Conservation (phyloP, 2,888 invertebrate species). For the Exephanes ischioxanthus region DNA sequence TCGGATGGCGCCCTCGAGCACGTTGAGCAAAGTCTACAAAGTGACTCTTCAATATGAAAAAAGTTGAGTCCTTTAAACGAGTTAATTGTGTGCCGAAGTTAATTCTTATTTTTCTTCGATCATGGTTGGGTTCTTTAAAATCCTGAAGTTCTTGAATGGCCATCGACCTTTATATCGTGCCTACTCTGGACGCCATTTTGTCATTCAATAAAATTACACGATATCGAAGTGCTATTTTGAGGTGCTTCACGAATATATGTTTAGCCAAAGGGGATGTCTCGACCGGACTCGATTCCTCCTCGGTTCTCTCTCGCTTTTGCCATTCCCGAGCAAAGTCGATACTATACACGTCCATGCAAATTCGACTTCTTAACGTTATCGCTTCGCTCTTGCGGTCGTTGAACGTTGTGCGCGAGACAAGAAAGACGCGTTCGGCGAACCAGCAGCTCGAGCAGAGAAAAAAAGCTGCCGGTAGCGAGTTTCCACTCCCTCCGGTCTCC, state of each 20-base stretch:
- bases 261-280: conserved; percentile 44
- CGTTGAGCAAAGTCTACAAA: not conserved
- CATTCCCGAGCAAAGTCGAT: conserved; percentile 52
- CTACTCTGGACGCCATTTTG: too few relatives aligned
- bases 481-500: conserved; percentile 1
- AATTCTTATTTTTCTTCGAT: not conserved
- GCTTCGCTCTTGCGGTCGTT: conserved; percentile 57
- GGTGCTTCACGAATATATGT: too few relatives aligned
- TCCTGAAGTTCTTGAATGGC: too few relatives aligned
- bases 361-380: conserved; percentile 63
- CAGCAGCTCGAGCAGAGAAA: not conserved
- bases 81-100: not conserved
- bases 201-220: too few relatives aligned
- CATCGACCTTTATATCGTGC: too few relatives aligned
- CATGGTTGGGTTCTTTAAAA: not conserved
- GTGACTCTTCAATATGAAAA: not conserved
- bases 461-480: not conserved
- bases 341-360: conserved; percentile 61
- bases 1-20: not conserved
- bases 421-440: conserved; percentile 44
- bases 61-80: not conserved
- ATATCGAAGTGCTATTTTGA: too few relatives aligned
- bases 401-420: conserved; percentile 42
- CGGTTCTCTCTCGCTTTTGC: not conserved
- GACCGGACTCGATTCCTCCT: conserved; percentile 43